Conservation (phyloP, 2,797 vertebrate species). For the Danio kyathit region DNA sequence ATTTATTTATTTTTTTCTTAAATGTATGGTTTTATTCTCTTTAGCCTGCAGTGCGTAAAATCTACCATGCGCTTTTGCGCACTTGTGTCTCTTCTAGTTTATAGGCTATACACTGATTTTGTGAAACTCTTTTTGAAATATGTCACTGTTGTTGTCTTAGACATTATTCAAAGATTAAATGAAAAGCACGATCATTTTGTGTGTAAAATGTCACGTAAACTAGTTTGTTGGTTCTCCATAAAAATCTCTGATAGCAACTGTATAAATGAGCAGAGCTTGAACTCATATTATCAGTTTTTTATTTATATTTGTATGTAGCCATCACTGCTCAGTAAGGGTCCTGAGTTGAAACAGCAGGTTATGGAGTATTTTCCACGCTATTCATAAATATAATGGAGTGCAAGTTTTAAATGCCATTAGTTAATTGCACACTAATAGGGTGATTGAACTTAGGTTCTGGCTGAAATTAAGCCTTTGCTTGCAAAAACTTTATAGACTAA, state of each 20-base stretch:
- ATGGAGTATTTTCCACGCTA: not conserved
- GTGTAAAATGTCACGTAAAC: not conserved
- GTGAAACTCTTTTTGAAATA: conserved; percentile 3
- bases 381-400: not conserved
- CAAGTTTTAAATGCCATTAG: conserved; percentile 4
- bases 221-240: conserved; percentile 10
- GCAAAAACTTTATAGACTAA: not conserved
- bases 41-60: conserved; percentile 44
- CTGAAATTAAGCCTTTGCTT: not conserved
- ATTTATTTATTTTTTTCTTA: not conserved
- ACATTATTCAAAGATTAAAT: not conserved
- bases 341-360: not conserved
- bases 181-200: not conserved
- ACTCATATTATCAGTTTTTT: not conserved
- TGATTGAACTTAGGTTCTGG: not conserved
- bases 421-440: conserved; percentile 7
- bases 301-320: not conserved
- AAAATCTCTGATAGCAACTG: conserved; percentile 17
- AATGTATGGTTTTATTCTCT: conserved; percentile 10
- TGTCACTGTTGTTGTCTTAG: not conserved
- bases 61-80: conserved; percentile 23
- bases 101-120: not conserved
- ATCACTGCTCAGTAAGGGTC: not conserved
- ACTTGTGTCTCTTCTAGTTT: not conserved
- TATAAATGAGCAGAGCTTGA: conserved; percentile 11